Conservation (phyloP, 53 echinoderm and acorn worm genomes). For the Echinometra lucunter region DNA sequence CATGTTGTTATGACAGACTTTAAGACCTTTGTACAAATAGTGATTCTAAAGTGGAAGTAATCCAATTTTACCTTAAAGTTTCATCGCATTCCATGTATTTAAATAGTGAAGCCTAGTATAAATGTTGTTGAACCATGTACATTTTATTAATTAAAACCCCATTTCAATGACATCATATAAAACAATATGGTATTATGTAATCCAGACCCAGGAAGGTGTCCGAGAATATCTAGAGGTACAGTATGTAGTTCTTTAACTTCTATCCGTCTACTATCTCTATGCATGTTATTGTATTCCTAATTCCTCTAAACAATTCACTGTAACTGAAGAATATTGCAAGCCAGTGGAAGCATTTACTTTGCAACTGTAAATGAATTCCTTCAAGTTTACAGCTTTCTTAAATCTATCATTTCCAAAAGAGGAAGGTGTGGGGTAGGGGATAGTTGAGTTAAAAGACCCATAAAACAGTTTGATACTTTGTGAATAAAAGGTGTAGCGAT, state of each 20-base stretch:
- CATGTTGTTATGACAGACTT: too few relatives aligned
- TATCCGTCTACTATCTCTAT: not conserved
- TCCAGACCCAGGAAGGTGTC: slow-evolving; percentile 65
- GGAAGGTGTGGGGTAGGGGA: too few relatives aligned
- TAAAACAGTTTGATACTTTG: too few relatives aligned
- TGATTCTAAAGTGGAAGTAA: too few relatives aligned
- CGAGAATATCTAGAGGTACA: slow-evolving; percentile 66
- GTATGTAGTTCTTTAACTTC: not conserved
- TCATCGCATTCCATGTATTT: too few relatives aligned
- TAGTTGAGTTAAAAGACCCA: too few relatives aligned
- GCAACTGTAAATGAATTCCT: not conserved
- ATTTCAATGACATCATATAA: not conserved
- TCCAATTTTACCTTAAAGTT: too few relatives aligned
- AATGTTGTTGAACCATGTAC: not conserved
- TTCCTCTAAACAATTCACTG: not conserved
- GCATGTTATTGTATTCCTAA: not conserved
- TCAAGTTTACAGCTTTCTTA: too few relatives aligned
- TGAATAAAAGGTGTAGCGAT: too few relatives aligned
- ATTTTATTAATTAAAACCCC: not conserved
- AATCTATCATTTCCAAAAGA: too few relatives aligned
- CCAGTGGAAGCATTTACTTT: not conserved
- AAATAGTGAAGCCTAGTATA: too few relatives aligned
- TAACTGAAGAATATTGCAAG: not conserved
- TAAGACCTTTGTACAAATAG: too few relatives aligned
- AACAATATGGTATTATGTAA: not conserved